These are phyloP conservation scores for Chalcis sispes DNA, from an alignment of 2,888 invertebrate species.

Conservation along the genomic window DNA sequence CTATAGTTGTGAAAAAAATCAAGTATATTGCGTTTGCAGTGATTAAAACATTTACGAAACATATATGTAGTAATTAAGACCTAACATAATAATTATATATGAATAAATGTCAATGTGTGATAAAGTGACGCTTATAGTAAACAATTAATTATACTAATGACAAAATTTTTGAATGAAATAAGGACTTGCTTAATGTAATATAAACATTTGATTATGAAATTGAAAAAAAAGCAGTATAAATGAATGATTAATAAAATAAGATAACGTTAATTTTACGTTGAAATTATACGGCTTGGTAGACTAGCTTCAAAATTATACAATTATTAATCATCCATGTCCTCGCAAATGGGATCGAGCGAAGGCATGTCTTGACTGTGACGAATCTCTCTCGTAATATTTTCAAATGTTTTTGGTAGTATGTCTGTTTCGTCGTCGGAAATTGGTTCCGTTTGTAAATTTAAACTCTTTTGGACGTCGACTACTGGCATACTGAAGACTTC, in stretches of 20 bases:
- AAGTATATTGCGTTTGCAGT: too few relatives aligned
- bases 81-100: background rate
- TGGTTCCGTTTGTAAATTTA: slow-evolving; percentile 54
- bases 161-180: background rate
- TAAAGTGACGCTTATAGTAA: background rate
- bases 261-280: slow-evolving; percentile 31
- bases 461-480: slow-evolving; percentile 59
- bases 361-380: slow-evolving; percentile 64
- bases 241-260: slow-evolving; percentile 13
- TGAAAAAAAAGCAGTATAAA: background rate
- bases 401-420: slow-evolving; percentile 60
- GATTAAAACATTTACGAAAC: too few relatives aligned
- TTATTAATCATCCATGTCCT: slow-evolving; percentile 53
- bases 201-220: background rate
- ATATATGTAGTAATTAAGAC: background rate
- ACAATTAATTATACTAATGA: background rate
- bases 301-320: slow-evolving; percentile 43
- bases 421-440: slow-evolving; percentile 48
- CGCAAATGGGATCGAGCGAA: slow-evolving; percentile 61
- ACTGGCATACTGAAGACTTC: slow-evolving; percentile 64
- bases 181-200: background rate
- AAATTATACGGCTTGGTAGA: slow-evolving; percentile 40
- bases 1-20: background rate
- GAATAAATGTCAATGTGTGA: background rate
- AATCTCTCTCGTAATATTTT: slow-evolving; percentile 65